These are phyloP conservation scores for Euphydryas editha DNA, from an alignment of 2,888 invertebrate species.

Conservation along the genomic window DNA sequence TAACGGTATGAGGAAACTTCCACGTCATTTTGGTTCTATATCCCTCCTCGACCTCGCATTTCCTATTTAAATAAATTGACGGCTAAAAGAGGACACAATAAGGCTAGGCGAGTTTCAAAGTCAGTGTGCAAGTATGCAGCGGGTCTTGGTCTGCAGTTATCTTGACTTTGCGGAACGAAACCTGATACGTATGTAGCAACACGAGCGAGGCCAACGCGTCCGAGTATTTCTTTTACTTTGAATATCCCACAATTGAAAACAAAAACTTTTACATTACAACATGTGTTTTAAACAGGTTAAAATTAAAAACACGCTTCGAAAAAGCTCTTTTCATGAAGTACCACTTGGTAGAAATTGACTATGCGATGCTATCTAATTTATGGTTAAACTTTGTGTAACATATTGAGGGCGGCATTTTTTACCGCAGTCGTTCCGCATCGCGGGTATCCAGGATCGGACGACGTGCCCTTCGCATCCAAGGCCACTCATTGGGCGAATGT, in stretches of 20 bases:
- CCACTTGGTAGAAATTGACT: not conserved
- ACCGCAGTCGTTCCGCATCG: conserved; percentile 50
- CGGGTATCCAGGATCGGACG: conserved; percentile 45
- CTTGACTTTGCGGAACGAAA: conserved; percentile 81
- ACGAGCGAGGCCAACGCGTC: conserved; percentile 66
- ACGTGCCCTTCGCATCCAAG: conserved; percentile 53
- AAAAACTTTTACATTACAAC: not conserved
- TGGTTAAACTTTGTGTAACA: not conserved
- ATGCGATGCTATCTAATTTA: conserved; percentile 7
- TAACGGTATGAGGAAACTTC: conserved; percentile 58
- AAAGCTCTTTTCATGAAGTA: not conserved
- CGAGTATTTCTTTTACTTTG: conserved; percentile 27
- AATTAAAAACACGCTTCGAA: not conserved
- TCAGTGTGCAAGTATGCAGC: conserved; percentile 65
- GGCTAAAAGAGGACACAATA: conserved; percentile 68
- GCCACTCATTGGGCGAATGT: conserved; percentile 55
- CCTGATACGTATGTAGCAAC: conserved; percentile 73
- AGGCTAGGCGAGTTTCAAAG: conserved; percentile 68
- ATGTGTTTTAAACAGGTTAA: not conserved
- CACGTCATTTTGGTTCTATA: conserved; percentile 59
- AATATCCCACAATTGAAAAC: conserved; percentile 8
- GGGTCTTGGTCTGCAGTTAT: conserved; percentile 66
- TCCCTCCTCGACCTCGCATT: conserved; percentile 69
- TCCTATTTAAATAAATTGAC: conserved; percentile 68
- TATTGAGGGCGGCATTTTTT: conserved; percentile 35